Evolutionary conservation across 2,888 invertebrate species (phyloP).

Genomic region (Apeira syringaria): DNA sequence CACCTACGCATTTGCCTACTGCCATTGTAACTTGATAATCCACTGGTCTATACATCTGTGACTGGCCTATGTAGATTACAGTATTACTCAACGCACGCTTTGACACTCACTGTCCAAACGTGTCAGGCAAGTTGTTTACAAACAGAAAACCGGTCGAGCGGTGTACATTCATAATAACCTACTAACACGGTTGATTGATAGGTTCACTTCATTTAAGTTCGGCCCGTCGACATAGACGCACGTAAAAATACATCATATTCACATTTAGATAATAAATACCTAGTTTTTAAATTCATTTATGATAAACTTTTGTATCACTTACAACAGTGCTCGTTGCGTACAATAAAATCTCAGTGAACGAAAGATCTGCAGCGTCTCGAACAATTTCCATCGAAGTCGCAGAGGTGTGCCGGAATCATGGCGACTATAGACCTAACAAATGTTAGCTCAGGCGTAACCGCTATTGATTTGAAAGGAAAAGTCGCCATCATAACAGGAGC

Average conservation of each 20-base stretch:
- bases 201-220: conserved; percentile 8
- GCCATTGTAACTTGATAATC: too few relatives aligned
- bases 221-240: background rate
- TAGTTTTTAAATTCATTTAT: too few relatives aligned
- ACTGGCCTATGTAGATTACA: too few relatives aligned
- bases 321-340: too few relatives aligned
- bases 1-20: too few relatives aligned
- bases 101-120: conserved; percentile 4
- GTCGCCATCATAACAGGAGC: conserved; percentile 59
- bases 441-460: background rate
- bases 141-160: conserved; percentile 15
- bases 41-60: too few relatives aligned
- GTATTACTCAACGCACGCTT: conserved; percentile 12
- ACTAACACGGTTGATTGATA: too few relatives aligned
- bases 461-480: conserved; percentile 55
- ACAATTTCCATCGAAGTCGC: too few relatives aligned
- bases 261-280: too few relatives aligned
- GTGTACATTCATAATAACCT: conserved; percentile 7
- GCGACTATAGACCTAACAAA: conserved; percentile 1
- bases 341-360: background rate
- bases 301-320: too few relatives aligned
- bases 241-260: background rate
- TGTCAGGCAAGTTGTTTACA: conserved; percentile 10
- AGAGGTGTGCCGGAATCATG: background rate
- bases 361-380: background rate